Base-by-base conservation (phyloP, 2,797 vertebrate genomes). In the Chelidonichthys spinosus region DNA sequence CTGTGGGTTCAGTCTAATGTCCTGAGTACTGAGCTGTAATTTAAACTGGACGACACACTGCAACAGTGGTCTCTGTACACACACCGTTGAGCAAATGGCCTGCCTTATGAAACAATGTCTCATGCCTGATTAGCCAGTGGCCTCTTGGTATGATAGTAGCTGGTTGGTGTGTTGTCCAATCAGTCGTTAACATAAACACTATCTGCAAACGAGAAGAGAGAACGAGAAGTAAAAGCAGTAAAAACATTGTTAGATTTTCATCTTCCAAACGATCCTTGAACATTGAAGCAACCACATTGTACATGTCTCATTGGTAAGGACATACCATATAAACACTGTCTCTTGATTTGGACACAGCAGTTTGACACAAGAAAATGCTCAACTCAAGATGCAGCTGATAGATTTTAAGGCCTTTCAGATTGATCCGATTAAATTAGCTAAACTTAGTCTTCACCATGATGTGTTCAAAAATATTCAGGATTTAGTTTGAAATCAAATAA, bases 41-140 rank as follows among this genome's bases (percentile, higher is more conserved):
- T 78, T 32, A 42, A 39, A 69, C 60, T 8, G 64, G 76, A 62
- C 65, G 32, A n/a, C 54, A 3, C 56, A 7, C 66, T 25, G 63
- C 67, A 64, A 42, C 65, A 47, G 69, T 62, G 72, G 43, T 69
- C 76, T 73, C 67, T 64, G 43, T 25, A 25, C 39, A 69, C 77
- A 76, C 79, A 60, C 82, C 79, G 46, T 9, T 75, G 83, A 80
- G 76, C 77, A 88, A 86, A 88, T 59, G 79, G 72, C 56, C 52
- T 7, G 73, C 69, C 78, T 85, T 65, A 83, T 86, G 78, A 83
- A 71, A 43, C 70, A 25, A 9, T 14, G 11, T 58, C 60, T 73
- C 82, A 79, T 10, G 63, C 75, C 69, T 79, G 78, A 83, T 84
- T 79, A 81, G 63, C 75, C 64, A 6, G 67, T 3, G 62, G 69